Conservation (phyloP, 2,797 vertebrate genomes). For the Coregonus suidteri region DNA sequence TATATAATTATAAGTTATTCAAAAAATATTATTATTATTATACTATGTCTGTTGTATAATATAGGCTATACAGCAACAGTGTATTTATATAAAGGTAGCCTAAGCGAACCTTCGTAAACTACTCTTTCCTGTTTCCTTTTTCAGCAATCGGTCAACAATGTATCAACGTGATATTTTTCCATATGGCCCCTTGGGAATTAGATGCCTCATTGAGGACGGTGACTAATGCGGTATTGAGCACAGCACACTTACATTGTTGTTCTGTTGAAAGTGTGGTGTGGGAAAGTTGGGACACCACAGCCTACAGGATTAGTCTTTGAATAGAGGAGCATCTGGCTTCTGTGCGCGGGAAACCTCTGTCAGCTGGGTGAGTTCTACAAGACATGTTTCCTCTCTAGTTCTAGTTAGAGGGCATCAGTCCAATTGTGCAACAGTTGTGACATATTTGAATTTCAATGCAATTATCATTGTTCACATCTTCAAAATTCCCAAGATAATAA, state of each 20-base stretch:
- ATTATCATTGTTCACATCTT: not conserved
- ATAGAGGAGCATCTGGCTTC: constrained; percentile 56
- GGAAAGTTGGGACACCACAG: constrained; percentile 69
- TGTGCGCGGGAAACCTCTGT: constrained; percentile 56
- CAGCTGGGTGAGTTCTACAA: constrained; percentile 29
- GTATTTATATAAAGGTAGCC: too few relatives aligned
- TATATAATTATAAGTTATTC: too few relatives aligned
- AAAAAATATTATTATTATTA: too few relatives aligned
- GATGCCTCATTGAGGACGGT: constrained; percentile 66
- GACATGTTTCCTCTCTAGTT: not conserved
- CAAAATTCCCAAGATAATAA: not conserved
- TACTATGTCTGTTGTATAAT: too few relatives aligned
- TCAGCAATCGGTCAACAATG: constrained; percentile 5
- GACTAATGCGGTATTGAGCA: constrained; percentile 74
- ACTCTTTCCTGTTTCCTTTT: too few relatives aligned
- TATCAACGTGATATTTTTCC: constrained; percentile 57
- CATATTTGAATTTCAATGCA: not conserved
- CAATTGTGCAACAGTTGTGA: not conserved
- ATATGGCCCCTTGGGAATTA: constrained; percentile 72
- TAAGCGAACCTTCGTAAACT: too few relatives aligned
- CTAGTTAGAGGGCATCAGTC: not conserved
- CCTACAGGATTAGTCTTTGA: constrained; percentile 58
- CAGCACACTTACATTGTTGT: constrained; percentile 84
- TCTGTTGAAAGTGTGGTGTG: constrained; percentile 70
- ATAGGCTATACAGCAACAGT: too few relatives aligned